A percentile compares a stretch with the other conserved stretches of the same genome.
These are phyloP conservation scores for Agapornis canus DNA, from an alignment of 2,797 vertebrate species.

Conservation along the genomic window DNA sequence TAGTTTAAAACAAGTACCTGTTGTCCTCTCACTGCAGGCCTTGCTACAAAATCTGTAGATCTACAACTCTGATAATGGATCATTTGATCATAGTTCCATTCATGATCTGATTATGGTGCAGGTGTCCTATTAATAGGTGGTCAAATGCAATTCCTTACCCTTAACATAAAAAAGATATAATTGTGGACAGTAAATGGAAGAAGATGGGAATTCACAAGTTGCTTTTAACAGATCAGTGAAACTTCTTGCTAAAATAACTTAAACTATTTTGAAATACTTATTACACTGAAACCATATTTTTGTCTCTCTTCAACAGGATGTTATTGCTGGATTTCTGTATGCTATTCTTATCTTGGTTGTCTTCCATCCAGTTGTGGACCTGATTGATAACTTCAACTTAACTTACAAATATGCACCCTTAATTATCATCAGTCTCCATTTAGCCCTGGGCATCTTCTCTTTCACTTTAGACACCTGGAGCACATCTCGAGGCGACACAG, in stretches of 20 bases:
- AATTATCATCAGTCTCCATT: slow-evolving; percentile 86
- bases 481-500: slow-evolving; percentile 94
- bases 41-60: background rate
- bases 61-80: background rate
- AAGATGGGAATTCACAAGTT: background rate
- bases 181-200: background rate
- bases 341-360: slow-evolving; percentile 87
- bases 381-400: slow-evolving; percentile 89
- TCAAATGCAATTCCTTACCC: background rate
- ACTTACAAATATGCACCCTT: slow-evolving; percentile 86
- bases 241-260: background rate
- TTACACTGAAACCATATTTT: background rate
- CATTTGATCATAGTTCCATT: background rate
- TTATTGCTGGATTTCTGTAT: slow-evolving; percentile 91
- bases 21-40: background rate
- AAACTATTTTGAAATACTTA: background rate
- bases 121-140: background rate
- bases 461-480: slow-evolving; percentile 98
- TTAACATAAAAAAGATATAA: background rate
- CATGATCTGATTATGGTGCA: background rate
- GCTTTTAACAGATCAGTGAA: background rate
- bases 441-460: slow-evolving; percentile 90
- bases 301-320: slow-evolving; percentile 81
- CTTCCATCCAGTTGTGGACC: slow-evolving; percentile 87
- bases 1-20: background rate